Conservation (phyloP, 2,888 invertebrate genomes). For the Drosophila seclusa region DNA sequence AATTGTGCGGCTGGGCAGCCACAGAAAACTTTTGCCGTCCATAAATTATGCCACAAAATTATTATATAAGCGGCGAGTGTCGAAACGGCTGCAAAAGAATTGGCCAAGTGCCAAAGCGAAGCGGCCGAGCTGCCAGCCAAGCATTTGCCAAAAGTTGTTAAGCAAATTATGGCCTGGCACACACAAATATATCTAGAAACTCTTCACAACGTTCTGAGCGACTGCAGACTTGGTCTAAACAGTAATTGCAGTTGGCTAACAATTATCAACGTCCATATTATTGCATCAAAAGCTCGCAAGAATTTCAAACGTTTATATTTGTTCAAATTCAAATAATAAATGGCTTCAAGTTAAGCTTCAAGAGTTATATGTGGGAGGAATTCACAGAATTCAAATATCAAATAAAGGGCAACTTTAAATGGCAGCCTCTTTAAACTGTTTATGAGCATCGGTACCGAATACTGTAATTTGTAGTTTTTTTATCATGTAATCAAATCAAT, state of each 20-base stretch:
- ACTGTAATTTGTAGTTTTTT: too few relatives aligned
- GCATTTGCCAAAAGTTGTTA: constrained; percentile 75
- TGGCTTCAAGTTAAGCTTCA: not conserved
- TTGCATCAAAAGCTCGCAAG: constrained; percentile 23
- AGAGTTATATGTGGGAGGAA: not conserved
- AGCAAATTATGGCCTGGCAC: constrained; percentile 74
- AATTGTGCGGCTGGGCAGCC: constrained; percentile 73
- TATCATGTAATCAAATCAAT: not conserved
- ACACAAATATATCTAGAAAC: constrained; percentile 13
- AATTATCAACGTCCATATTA: constrained; percentile 44
- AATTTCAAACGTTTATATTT: constrained; percentile 15
- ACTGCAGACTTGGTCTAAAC: constrained; percentile 14
- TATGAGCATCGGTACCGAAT: not conserved
- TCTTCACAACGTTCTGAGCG: constrained; percentile 14
- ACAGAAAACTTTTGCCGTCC: constrained; percentile 73
- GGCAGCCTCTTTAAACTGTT: not conserved
- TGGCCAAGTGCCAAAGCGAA: constrained; percentile 61
- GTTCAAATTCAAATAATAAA: not conserved
- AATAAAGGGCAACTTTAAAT: too few relatives aligned
- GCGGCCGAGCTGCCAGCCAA: constrained; percentile 32
- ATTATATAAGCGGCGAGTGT: constrained; percentile 75
- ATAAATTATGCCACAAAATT: constrained; percentile 77
- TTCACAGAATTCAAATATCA: not conserved
- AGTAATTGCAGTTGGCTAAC: constrained; percentile 38
- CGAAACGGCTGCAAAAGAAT: constrained; percentile 67